A percentile compares a stretch with the other conserved stretches of the same genome.
These are phyloP conservation scores for Gopherus flavomarginatus DNA, from an alignment of 2,113 vertebrate species.

Conservation along the genomic window DNA sequence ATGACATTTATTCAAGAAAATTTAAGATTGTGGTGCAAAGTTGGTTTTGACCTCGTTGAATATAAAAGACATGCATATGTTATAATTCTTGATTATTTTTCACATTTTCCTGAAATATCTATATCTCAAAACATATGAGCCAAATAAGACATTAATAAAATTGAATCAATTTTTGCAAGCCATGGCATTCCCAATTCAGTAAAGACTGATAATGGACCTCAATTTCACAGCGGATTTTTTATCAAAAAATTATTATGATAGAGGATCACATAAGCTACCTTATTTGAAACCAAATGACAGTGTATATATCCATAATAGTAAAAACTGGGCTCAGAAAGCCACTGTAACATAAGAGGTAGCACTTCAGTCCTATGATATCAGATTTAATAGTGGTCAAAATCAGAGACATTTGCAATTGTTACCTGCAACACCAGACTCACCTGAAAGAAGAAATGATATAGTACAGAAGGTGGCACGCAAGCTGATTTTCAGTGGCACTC, in stretches of 20 bases:
- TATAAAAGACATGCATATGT: background rate
- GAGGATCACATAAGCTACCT: too few species aligned
- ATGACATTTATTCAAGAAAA: background rate
- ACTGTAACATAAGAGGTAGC: background rate
- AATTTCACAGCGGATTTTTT: background rate
- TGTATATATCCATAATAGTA: background rate
- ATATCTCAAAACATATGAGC: background rate
- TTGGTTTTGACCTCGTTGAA: background rate
- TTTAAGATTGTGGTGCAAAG: background rate
- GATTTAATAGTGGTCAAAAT: background rate
- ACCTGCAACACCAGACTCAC: background rate
- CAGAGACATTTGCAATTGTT: background rate
- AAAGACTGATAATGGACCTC: background rate
- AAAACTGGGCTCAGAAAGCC: background rate
- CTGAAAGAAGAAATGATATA: background rate
- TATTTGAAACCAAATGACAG: background rate
- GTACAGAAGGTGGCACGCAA: background rate
- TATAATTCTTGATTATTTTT: background rate
- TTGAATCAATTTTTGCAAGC: background rate
- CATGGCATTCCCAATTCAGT: background rate
- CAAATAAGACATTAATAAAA: background rate
- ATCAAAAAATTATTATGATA: background rate
- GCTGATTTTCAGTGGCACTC: too few species aligned
- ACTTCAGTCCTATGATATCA: background rate
- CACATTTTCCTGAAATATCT: background rate